Conservation (phyloP, 2,113 vertebrate genomes). For the Crotalus tigris region DNA sequence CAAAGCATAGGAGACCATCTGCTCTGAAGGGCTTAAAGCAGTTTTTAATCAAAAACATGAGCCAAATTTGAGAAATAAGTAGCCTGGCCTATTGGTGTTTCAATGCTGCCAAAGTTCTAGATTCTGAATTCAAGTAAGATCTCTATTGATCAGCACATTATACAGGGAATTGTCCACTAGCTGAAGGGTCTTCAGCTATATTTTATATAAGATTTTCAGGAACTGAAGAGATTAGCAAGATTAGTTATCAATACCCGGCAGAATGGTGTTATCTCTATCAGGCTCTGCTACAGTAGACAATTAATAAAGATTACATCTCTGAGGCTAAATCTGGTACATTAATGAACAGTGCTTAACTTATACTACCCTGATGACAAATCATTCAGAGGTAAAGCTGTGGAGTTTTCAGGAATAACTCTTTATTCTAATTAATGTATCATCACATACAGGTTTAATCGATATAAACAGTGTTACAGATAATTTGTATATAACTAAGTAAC, state of each 20-base stretch:
- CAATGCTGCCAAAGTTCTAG: fast-evolving
- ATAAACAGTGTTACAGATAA: slow-evolving; percentile 62
- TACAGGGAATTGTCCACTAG: background rate
- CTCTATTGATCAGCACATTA: fast-evolving
- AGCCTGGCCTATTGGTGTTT: background rate
- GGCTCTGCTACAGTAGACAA: slow-evolving; percentile 52
- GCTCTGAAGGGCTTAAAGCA: background rate
- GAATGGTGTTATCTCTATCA: slow-evolving; percentile 43
- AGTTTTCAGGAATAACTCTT: slow-evolving; percentile 72
- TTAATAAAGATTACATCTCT: slow-evolving; percentile 69
- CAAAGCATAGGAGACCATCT: background rate
- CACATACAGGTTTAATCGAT: slow-evolving; percentile 66
- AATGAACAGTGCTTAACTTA: slow-evolving; percentile 53
- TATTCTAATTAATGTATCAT: slow-evolving; percentile 74
- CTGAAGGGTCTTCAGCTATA: background rate
- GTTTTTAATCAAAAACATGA: background rate
- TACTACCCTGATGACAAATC: slow-evolving; percentile 60
- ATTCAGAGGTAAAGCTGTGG: slow-evolving; percentile 49
- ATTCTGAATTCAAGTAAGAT: background rate
- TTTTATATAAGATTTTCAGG: background rate
- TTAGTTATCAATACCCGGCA: slow-evolving; percentile 39
- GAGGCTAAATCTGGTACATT: slow-evolving; percentile 61
- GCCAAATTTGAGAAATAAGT: background rate
- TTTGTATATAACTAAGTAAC: slow-evolving; percentile 60
- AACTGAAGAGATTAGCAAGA: slow-evolving; percentile 30